These are phyloP conservation scores for Aegotheles bennettii DNA, from an alignment of 2,113 vertebrate species.

Conservation along the genomic window DNA sequence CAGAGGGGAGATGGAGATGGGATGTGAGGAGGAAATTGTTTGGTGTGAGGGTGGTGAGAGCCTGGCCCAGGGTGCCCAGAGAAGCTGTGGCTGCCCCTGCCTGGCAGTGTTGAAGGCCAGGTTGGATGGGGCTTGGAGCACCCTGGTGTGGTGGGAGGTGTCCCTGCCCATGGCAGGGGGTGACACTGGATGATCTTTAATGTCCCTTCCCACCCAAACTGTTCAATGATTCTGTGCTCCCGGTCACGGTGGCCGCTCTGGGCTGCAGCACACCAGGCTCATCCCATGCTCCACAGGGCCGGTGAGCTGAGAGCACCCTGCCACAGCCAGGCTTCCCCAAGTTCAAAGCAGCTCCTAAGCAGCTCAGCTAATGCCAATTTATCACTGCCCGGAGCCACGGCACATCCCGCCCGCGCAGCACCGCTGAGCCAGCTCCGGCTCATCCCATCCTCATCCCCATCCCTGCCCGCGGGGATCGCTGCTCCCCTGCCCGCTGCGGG, in stretches of 20 bases:
- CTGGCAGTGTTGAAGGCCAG: too few species aligned
- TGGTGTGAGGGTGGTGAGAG: too few species aligned
- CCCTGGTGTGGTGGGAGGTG: too few species aligned
- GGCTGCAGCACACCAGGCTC: not conserved
- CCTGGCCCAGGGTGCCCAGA: too few species aligned
- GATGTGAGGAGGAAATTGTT: too few species aligned
- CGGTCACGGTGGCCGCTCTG: not conserved
- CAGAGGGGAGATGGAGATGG: too few species aligned
- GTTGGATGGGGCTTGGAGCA: too few species aligned
- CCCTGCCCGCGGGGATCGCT: not conserved
- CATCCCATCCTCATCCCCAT: not conserved
- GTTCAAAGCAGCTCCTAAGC: conserved; percentile 2
- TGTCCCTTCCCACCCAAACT: too few species aligned
- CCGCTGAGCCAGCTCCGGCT: not conserved
- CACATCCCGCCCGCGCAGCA: not conserved
- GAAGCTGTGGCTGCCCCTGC: too few species aligned
- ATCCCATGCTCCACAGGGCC: rapidly evolving
- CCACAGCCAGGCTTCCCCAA: not conserved
- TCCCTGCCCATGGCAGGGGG: too few species aligned
- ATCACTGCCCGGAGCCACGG: rapidly evolving
- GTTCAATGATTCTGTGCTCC: too few species aligned
- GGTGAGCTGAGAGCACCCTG: rapidly evolving
- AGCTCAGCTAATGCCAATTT: not conserved
- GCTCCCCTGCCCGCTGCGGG: rapidly evolving
- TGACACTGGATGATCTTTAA: too few species aligned